Percentiles rank a stretch among this genome's conserved stretches.
These are phyloP conservation scores for Poeciliopsis presidionis DNA, from an alignment of 2,797 vertebrate species.

Conservation along the genomic window DNA sequence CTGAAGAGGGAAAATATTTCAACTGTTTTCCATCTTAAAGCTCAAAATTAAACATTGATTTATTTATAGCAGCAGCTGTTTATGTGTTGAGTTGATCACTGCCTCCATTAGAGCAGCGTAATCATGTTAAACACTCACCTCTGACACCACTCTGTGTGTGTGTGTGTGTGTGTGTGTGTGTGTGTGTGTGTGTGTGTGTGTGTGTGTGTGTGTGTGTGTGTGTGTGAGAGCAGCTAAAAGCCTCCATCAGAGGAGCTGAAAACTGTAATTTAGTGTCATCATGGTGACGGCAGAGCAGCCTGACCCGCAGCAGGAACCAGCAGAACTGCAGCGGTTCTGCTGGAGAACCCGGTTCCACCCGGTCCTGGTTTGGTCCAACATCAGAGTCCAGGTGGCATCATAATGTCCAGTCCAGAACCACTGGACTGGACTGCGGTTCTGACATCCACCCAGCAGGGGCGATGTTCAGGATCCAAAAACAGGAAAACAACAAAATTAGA, in stretches of 20 bases:
- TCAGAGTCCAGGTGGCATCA: not conserved
- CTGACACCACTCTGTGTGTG: conserved; percentile 29
- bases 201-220: too few relatives aligned
- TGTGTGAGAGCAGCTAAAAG: not conserved
- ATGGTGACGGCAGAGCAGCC: not conserved
- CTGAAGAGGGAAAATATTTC: not conserved
- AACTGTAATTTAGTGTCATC: conserved; percentile 36
- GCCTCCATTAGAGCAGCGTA: conserved; percentile 42
- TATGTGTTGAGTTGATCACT: conserved; percentile 22
- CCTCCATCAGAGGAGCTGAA: conserved; percentile 16
- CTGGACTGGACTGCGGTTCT: not conserved
- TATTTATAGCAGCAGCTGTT: not conserved
- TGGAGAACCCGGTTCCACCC: too few relatives aligned
- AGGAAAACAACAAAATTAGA: too few relatives aligned
- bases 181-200: not conserved
- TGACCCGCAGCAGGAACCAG: not conserved
- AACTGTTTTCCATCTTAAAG: not conserved
- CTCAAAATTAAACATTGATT: not conserved
- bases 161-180: conserved; percentile 2
- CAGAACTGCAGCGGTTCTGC: not conserved
- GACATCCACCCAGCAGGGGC: not conserved
- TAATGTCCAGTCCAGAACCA: not conserved
- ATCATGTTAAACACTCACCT: conserved; percentile 44
- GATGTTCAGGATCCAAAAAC: too few relatives aligned
- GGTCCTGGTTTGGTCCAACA: too few relatives aligned